phyloP scores from a whole-genome alignment of 2,888 invertebrate species.

The Amphimallon solstitiale region DNA sequence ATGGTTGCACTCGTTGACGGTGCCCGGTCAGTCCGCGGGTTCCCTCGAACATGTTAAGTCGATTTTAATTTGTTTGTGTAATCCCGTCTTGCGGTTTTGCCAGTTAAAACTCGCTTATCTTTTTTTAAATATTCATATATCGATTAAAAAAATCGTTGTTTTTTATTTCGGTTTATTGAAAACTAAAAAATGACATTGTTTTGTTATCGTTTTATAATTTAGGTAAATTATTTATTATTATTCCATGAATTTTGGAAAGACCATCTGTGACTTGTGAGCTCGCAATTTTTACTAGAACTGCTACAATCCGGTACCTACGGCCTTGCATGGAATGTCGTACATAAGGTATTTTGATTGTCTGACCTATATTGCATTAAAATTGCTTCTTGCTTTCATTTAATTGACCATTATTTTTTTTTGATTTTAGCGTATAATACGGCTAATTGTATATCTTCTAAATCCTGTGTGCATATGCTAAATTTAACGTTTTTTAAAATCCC shows the following conservation, averaged over 20 bases:
- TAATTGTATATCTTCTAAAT: neutral
- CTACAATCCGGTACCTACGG: constrained; percentile 2
- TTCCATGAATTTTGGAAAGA: neutral
- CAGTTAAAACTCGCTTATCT: neutral
- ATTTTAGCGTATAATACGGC: neutral
- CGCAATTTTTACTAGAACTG: neutral
- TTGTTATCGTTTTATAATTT: neutral
- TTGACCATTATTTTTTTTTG: neutral
- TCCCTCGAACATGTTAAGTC: constrained; percentile 26
- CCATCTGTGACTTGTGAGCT: neutral
- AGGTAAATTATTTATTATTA: neutral
- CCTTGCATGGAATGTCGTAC: constrained; percentile 33
- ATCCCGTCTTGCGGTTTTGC: neutral
- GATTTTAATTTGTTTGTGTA: constrained; percentile 28
- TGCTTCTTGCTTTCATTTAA: neutral
- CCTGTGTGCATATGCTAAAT: no score
- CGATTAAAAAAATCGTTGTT: no score
- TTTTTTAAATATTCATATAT: neutral
- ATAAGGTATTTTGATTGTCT: constrained; percentile 25
- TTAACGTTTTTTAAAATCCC: no score
- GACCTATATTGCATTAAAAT: neutral
- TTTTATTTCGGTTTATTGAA: no score
- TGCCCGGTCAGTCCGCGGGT: constrained; percentile 32
- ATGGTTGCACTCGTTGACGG: constrained; percentile 23
- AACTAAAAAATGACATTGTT: no score